Conservation (phyloP, 2,113 vertebrate species). For the Phrynosoma platyrhinos region DNA sequence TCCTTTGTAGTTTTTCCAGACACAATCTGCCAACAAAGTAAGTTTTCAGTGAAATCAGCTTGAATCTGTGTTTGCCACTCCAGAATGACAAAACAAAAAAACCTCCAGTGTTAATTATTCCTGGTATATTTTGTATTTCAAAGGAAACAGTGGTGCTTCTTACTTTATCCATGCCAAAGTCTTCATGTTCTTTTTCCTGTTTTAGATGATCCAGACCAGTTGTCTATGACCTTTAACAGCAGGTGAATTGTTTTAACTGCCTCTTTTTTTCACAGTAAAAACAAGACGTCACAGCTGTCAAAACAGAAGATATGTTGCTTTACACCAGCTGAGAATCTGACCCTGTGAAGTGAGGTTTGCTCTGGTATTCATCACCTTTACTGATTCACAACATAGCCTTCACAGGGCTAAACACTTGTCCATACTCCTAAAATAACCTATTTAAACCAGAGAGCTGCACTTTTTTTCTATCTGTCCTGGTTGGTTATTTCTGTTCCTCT, state of each 20-base stretch:
- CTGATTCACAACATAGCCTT: constrained; percentile 6
- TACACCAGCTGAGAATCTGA: constrained; percentile 5
- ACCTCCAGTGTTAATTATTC: constrained; percentile 50
- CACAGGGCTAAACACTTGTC: not conserved
- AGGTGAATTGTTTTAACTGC: constrained; percentile 1
- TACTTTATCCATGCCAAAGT: constrained; percentile 15
- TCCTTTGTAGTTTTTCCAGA: constrained; percentile 68
- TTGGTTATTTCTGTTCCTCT: not conserved
- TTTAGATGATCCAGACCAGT: not conserved
- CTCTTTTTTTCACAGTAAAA: not conserved
- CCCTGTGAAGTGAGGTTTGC: not conserved
- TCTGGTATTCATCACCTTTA: not conserved
- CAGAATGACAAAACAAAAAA: not conserved
- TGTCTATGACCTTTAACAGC: not conserved
- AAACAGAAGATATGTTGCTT: not conserved
- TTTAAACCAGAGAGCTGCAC: not conserved
- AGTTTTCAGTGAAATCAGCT: constrained; percentile 68
- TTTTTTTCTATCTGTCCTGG: not conserved
- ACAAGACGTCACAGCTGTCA: not conserved
- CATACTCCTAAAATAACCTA: constrained; percentile 20
- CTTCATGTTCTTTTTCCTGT: not conserved
- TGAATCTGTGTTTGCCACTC: constrained; percentile 44
- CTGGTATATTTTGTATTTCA: constrained; percentile 52
- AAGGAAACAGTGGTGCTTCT: constrained; percentile 33
- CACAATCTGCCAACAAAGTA: constrained; percentile 62